These are phyloP conservation scores for Crenichthys baileyi DNA, from an alignment of 2,797 vertebrate species.

Conservation along the genomic window DNA sequence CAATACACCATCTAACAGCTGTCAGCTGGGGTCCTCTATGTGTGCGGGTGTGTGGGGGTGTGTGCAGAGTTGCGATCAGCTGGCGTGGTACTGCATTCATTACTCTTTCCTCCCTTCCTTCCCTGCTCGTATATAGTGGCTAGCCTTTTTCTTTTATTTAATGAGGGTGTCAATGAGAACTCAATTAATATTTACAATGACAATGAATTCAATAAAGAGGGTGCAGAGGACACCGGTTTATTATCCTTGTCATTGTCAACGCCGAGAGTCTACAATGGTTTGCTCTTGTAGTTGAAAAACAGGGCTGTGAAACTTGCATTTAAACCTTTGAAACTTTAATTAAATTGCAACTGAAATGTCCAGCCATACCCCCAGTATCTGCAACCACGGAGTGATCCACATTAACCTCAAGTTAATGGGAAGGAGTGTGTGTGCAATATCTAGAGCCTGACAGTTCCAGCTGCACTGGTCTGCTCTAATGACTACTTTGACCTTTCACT, in stretches of 20 bases:
- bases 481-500: conserved; percentile 71
- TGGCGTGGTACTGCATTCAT: conserved; percentile 50
- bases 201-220: conserved; percentile 10
- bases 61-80: conserved; percentile 34
- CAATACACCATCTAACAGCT: conserved; percentile 75
- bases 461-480: conserved; percentile 58
- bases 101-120: conserved; percentile 39
- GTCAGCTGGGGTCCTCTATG: conserved; percentile 61
- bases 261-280: neutral
- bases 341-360: conserved; percentile 43
- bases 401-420: conserved; percentile 46
- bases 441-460: conserved; percentile 51
- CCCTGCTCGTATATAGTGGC: conserved; percentile 8
- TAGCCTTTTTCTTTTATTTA: conserved; percentile 20
- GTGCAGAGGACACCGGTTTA: neutral
- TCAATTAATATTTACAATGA: conserved; percentile 50
- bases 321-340: conserved; percentile 38
- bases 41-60: conserved; percentile 26
- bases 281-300: neutral
- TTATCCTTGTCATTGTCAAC: conserved; percentile 13
- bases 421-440: neutral
- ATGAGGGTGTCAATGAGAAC: conserved; percentile 29
- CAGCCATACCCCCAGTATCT: conserved; percentile 17
- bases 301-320: conserved; percentile 13
- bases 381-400: conserved; percentile 27